Evolutionary conservation across 2,888 invertebrate genomes (phyloP).

Genomic region (Heliconius hortense): DNA sequence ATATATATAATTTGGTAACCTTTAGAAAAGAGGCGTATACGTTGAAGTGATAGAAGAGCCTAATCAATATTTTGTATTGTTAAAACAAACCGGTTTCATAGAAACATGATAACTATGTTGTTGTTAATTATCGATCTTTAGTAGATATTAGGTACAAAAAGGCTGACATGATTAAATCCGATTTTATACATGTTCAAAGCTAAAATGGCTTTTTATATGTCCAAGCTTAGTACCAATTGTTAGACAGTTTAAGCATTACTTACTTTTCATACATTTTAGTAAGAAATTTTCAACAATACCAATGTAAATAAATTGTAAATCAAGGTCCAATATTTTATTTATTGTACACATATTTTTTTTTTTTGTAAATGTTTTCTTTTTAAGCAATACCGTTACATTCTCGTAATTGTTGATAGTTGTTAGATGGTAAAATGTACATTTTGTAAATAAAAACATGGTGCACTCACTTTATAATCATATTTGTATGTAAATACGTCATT

Average conservation of each 20-base stretch:
- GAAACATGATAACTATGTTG: constrained; percentile 74
- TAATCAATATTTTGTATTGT: constrained; percentile 75
- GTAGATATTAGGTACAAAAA: constrained; percentile 78
- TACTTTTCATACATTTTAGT: constrained; percentile 11
- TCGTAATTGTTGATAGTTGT: constrained; percentile 70
- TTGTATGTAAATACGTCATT: constrained; percentile 47
- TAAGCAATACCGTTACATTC: constrained; percentile 42
- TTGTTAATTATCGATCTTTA: constrained; percentile 77
- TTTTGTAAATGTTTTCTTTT: constrained; percentile 44
- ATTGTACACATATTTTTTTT: constrained; percentile 38
- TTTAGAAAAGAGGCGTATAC: constrained; percentile 71
- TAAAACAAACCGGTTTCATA: constrained; percentile 76
- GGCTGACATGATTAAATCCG: constrained; percentile 73
- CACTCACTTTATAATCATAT: constrained; percentile 65
- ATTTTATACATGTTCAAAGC: constrained; percentile 55
- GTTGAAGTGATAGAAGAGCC: constrained; percentile 79
- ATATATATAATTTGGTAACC: constrained; percentile 53
- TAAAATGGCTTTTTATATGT: constrained; percentile 36
- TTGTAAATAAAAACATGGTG: constrained; percentile 77
- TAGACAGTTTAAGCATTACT: constrained; percentile 33
- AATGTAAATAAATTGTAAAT: constrained; percentile 42
- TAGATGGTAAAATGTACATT: constrained; percentile 71
- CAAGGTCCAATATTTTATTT: constrained; percentile 61
- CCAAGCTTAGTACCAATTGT: constrained; percentile 36
- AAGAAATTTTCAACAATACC: constrained; percentile 17